Conservation (phyloP, 2,113 vertebrate species). For the Corvus moneduloides region DNA sequence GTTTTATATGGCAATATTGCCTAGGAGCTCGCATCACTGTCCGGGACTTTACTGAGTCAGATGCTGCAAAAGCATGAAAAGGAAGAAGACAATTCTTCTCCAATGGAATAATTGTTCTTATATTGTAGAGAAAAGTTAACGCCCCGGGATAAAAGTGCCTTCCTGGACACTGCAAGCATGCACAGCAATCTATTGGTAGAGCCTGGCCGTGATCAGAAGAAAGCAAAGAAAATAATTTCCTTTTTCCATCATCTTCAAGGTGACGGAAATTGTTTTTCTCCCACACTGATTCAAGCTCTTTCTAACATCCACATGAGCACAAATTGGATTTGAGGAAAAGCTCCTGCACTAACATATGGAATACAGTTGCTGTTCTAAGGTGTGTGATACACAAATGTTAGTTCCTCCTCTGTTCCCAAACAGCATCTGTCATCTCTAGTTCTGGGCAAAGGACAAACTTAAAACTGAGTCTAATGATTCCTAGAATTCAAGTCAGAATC, state of each 20-base stretch:
- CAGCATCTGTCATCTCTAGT: not conserved
- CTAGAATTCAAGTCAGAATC: not conserved
- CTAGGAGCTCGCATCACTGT: not conserved
- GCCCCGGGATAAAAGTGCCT: not conserved
- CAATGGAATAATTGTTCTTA: not conserved
- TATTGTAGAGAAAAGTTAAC: not conserved
- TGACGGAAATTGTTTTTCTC: not conserved
- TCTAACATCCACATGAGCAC: not conserved
- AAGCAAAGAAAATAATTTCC: not conserved
- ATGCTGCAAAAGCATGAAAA: not conserved
- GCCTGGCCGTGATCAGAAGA: not conserved
- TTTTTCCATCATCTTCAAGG: not conserved
- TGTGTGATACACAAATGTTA: not conserved
- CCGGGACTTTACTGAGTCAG: not conserved
- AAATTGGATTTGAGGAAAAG: not conserved
- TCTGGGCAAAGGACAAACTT: not conserved
- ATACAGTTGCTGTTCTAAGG: not conserved
- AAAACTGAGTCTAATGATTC: not conserved
- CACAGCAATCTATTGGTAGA: accelerated
- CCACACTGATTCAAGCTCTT: not conserved
- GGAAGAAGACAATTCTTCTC: not conserved
- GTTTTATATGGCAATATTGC: not conserved
- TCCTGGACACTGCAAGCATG: not conserved
- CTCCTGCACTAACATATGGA: not conserved
- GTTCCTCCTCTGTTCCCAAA: not conserved